Conservation (phyloP, 2,113 vertebrate species). For the Syngnathus typhle region DNA sequence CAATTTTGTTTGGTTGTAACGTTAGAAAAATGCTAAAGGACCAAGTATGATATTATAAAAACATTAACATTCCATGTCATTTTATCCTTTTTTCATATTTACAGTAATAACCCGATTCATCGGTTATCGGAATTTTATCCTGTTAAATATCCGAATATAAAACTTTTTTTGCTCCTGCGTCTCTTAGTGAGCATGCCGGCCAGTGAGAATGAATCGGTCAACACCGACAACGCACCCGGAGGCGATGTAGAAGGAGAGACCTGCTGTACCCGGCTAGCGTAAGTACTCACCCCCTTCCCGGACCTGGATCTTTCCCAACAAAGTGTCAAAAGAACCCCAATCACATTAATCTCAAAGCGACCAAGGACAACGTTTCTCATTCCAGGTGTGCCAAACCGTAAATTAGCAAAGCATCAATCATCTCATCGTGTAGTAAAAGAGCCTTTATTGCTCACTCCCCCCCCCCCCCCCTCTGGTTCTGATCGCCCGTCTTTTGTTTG, state of each 20-base stretch:
- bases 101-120: too few relatives aligned
- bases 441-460: conserved; percentile 11
- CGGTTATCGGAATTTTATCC: too few relatives aligned
- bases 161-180: conserved; percentile 22
- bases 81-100: too few relatives aligned
- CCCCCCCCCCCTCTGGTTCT: conserved; percentile 1
- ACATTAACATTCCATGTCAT: too few relatives aligned
- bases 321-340: conserved; percentile 4
- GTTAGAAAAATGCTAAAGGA: too few relatives aligned
- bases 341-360: neutral
- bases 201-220: conserved; percentile 96
- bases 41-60: too few relatives aligned
- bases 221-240: conserved; percentile 91
- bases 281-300: conserved; percentile 66
- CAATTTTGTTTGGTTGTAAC: too few relatives aligned
- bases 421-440: conserved; percentile 9
- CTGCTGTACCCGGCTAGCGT: conserved; percentile 92
- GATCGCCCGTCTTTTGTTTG: conserved; percentile 14
- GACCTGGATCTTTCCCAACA: conserved; percentile 5
- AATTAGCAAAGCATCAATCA: conserved; percentile 14
- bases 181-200: conserved; percentile 96
- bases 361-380: neutral
- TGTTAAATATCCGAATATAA: too few relatives aligned
- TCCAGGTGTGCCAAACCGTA: neutral
- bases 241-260: conserved; percentile 92